Conservation (phyloP, 2,113 vertebrate genomes). For the Zosterops borbonicus region DNA sequence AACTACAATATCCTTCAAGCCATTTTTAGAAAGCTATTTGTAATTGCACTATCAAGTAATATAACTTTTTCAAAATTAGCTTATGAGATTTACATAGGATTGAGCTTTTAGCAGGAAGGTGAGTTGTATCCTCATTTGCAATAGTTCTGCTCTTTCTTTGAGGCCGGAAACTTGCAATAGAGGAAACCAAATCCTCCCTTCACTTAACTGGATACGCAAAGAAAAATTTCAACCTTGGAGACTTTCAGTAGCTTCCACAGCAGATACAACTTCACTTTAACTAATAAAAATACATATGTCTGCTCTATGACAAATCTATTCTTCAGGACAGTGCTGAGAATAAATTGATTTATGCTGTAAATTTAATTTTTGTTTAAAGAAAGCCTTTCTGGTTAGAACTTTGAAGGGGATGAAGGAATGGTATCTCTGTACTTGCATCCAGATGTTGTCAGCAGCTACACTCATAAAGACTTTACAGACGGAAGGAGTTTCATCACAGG, state of each 20-base stretch:
- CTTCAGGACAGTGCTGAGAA: neutral
- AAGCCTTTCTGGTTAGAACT: neutral
- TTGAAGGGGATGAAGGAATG: neutral
- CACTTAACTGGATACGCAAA: neutral
- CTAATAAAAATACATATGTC: neutral
- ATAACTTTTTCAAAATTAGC: conserved; percentile 28
- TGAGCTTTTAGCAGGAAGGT: neutral
- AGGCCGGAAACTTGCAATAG: neutral
- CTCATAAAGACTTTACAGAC: neutral
- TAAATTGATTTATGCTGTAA: neutral
- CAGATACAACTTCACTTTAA: neutral
- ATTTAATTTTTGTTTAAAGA: neutral
- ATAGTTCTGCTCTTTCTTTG: neutral
- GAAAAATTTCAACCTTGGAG: neutral
- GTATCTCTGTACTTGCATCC: neutral
- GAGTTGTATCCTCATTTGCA: neutral
- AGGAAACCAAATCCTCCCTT: neutral
- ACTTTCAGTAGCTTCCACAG: neutral
- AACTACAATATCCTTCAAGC: conserved; percentile 44
- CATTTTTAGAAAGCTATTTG: conserved; percentile 48
- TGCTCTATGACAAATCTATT: neutral
- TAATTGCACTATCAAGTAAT: conserved; percentile 39
- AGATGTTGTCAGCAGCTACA: neutral
- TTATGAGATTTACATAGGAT: conserved; percentile 8
- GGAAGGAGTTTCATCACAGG: neutral